These are phyloP conservation scores for Drosophila atripex DNA, from an alignment of 2,888 invertebrate species.

Conservation along the genomic window DNA sequence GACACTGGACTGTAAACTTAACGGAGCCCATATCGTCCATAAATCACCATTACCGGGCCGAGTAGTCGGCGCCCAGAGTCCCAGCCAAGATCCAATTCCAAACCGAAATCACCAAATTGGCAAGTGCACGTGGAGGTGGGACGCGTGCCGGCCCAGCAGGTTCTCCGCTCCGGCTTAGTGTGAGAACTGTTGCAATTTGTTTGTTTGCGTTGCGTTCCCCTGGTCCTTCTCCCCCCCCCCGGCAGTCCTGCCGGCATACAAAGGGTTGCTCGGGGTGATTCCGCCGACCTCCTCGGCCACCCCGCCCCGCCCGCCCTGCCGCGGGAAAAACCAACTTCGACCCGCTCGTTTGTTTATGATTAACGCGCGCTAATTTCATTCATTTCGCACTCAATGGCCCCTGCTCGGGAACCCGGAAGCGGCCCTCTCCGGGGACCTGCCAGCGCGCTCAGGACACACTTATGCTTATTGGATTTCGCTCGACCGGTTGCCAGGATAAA, in stretches of 20 bases:
- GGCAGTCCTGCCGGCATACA: slow-evolving; percentile 26
- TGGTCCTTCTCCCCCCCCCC: slow-evolving; percentile 13
- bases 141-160: slow-evolving; percentile 71
- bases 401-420: neutral
- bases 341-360: slow-evolving; percentile 74
- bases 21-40: neutral
- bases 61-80: slow-evolving; percentile 50
- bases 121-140: slow-evolving; percentile 58
- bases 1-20: neutral
- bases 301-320: slow-evolving; percentile 6
- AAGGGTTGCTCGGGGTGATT: slow-evolving; percentile 54
- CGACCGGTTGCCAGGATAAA: slow-evolving; percentile 15
- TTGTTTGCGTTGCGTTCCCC: slow-evolving; percentile 35
- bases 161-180: slow-evolving; percentile 44
- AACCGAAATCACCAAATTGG: slow-evolving; percentile 61
- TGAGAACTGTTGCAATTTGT: slow-evolving; percentile 78
- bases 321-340: neutral
- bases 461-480: slow-evolving; percentile 72
- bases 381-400: slow-evolving; percentile 64
- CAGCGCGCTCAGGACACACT: slow-evolving; percentile 54
- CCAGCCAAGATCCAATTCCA: neutral
- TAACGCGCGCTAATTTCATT: slow-evolving; percentile 78
- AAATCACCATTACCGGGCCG: slow-evolving; percentile 51
- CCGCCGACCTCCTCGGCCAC: neutral
- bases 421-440: slow-evolving; percentile 55